phyloP scores from a whole-genome alignment of 2,797 vertebrate species.

The Labeo calbasu region DNA sequence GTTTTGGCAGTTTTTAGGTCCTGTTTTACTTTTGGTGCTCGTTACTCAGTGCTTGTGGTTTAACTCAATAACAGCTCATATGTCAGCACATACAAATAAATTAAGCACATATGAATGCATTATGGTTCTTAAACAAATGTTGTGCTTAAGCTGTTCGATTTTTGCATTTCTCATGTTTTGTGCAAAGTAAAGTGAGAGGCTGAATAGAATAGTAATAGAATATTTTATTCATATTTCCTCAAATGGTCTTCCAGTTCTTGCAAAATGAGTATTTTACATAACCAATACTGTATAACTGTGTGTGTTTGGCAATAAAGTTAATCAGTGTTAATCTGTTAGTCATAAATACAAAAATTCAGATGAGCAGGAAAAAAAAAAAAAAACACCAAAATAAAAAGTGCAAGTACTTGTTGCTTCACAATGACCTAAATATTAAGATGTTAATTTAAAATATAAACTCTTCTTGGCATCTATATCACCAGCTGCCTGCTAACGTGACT shows the following conservation, averaged over 20 bases:
- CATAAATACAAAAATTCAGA: conserved; percentile 21
- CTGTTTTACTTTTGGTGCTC: background rate
- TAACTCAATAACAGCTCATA: background rate
- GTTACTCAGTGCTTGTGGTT: background rate
- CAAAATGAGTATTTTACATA: conserved; percentile 4
- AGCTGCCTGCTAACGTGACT: background rate
- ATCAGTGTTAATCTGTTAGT: background rate
- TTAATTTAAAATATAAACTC: no score
- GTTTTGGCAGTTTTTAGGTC: background rate
- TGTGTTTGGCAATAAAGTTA: conserved; percentile 9
- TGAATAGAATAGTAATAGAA: background rate
- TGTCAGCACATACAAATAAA: background rate
- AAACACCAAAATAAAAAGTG: background rate
- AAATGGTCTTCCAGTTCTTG: conserved; percentile 19
- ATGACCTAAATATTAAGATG: background rate
- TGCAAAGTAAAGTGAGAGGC: conserved; percentile 10
- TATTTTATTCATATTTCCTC: conserved; percentile 39
- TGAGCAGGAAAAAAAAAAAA: background rate
- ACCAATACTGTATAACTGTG: conserved; percentile 17
- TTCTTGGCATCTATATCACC: background rate
- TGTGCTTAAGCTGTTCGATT: background rate
- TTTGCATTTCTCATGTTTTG: background rate
- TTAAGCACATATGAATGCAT: background rate
- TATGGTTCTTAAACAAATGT: conserved; percentile 5
- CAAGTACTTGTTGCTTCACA: background rate